Evolutionary conservation across 2,797 vertebrate genomes (phyloP), one percentile per base, ranked within the genome.

Genomic region (Decapterus maruadsi): DNA sequence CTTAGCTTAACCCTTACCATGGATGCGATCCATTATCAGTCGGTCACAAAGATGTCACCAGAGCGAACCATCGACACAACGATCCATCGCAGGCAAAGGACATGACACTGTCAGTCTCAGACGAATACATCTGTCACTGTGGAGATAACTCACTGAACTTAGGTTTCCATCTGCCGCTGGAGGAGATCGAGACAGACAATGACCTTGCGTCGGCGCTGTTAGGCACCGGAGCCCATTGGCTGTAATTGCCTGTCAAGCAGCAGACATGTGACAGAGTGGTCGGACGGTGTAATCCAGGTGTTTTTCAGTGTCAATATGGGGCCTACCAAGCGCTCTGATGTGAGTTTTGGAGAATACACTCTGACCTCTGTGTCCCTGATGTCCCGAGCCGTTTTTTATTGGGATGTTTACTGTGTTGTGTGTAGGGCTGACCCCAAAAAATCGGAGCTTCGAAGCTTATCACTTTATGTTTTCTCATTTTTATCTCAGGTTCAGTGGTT

Each of bases 241-340:
- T 87, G 83, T 90, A 91, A 92, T 92, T 93, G 84, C 87, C 91
- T 94, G 93, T 92, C 93, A 91, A 83, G 50, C 76, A 77, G 72
- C 72, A 81, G 85, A 79, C 81, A 31, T 43, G 81, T 92, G 89
- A 92, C 76, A 69, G 83, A 91, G 80, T 68, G 69, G 80, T 77
- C 36, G 20, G 64, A 76, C 36, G 51, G 59, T 4, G n/a, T 80
- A 90, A 88, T 88, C 85, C 84, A 87, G 84, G 82, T 88, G 88
- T 92, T 90, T 89, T 89, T 74, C 67, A 40, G 61, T 85, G 64
- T 78, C 79, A 83, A 31, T 84, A 65, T 59, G 60, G 62, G 42
- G 40, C 58, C 38, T 13, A 46, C 40, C 48, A 56, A 82, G 51
- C 46, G 58, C 42, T 69, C 62, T 71, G 73, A 84, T 75, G 38